Evolutionary conservation across 2,888 invertebrate genomes (phyloP).

Genomic region (Leucoptera coffeella): DNA sequence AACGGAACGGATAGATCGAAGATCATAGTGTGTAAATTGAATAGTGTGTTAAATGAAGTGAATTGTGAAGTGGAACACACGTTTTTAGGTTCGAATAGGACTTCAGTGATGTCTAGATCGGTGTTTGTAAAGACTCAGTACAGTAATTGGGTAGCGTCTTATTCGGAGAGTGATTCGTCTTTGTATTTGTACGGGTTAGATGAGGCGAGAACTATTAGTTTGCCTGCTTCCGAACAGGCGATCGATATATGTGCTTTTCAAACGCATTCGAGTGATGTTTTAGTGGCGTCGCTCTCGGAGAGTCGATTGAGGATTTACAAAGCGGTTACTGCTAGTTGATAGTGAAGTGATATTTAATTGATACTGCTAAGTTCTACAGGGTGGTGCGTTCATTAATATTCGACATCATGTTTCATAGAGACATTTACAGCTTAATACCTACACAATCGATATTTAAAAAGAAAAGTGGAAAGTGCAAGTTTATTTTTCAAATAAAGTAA

Average conservation of each 20-base stretch:
- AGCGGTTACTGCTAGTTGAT: constrained; percentile 18
- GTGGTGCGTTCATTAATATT: too few species aligned
- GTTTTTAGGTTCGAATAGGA: constrained; percentile 61
- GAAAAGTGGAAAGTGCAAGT: too few species aligned
- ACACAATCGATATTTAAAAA: too few species aligned
- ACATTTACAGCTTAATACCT: too few species aligned
- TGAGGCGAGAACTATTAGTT: constrained; percentile 29
- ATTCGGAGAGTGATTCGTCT: constrained; percentile 65
- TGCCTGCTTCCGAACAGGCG: constrained; percentile 60
- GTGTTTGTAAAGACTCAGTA: constrained; percentile 54
- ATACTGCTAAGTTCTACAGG: too few species aligned
- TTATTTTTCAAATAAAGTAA: too few species aligned
- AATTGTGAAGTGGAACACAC: constrained; percentile 52
- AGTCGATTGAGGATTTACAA: constrained; percentile 62
- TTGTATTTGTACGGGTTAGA: constrained; percentile 60
- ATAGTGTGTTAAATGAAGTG: constrained; percentile 26
- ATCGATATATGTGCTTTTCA: constrained; percentile 61
- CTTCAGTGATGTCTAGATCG: constrained; percentile 61
- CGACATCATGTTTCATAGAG: too few species aligned
- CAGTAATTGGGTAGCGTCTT: constrained; percentile 62
- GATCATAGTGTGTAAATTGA: constrained; percentile 33
- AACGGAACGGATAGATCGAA: constrained; percentile 28
- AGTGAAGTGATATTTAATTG: too few species aligned
- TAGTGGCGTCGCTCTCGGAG: constrained; percentile 63
- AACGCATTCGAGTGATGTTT: constrained; percentile 39